These are phyloP conservation scores for Halocynthia roretzi DNA, from an alignment of 23 tunicate genomes.

Conservation along the genomic window DNA sequence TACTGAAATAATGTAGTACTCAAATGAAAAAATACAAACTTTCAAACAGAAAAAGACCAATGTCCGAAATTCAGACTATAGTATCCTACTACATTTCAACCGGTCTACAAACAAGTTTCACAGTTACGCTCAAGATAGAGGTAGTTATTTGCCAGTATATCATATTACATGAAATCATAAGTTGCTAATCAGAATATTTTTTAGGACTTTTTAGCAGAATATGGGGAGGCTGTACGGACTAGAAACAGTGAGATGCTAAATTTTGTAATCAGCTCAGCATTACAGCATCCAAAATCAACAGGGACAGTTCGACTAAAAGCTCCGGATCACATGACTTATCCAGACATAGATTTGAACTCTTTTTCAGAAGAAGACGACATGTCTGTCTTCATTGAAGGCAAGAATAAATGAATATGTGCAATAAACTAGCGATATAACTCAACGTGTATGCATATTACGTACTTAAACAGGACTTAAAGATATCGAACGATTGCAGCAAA, in stretches of 20 bases:
- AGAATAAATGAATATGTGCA: not conserved
- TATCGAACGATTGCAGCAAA: not conserved
- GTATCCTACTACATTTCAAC: not conserved
- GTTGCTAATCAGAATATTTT: not conserved
- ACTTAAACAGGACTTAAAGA: not conserved
- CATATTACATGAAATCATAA: too few relatives aligned
- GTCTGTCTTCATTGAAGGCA: slow-evolving; percentile 34
- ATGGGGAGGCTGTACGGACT: not conserved
- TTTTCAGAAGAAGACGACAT: slow-evolving; percentile 30
- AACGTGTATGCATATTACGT: not conserved
- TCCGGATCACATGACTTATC: slow-evolving; percentile 19
- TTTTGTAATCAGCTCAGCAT: slow-evolving; percentile 7
- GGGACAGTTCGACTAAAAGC: slow-evolving; percentile 28
- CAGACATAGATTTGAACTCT: slow-evolving; percentile 44
- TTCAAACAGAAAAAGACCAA: not conserved
- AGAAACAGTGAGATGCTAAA: slow-evolving; percentile 1
- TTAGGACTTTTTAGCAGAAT: slow-evolving; percentile 3
- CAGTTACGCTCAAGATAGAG: too few relatives aligned
- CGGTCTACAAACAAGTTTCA: too few relatives aligned
- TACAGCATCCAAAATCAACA: slow-evolving; percentile 35
- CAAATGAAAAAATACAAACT: too few relatives aligned
- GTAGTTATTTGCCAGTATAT: too few relatives aligned
- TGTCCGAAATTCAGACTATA: slow-evolving; percentile 1
- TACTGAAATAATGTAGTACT: too few relatives aligned
- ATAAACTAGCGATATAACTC: not conserved